phyloP scores from a whole-genome alignment of 2,113 vertebrate genomes.

The Meriones unguiculatus region DNA sequence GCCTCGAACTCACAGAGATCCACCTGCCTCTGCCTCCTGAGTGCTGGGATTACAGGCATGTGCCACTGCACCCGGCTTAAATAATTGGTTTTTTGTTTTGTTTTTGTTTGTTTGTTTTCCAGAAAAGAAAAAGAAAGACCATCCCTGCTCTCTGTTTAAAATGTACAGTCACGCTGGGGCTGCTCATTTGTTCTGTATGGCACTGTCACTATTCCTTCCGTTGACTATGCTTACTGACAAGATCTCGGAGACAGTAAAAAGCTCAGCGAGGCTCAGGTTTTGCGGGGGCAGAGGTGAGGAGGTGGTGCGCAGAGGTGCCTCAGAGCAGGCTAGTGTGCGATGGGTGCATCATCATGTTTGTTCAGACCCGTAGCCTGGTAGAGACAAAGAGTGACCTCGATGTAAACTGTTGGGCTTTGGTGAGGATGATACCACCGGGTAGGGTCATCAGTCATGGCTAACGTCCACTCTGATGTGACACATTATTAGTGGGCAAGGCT shows the following conservation, averaged over 20 bases:
- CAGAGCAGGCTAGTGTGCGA: no score
- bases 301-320: neutral
- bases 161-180: neutral
- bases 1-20: no score
- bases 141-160: neutral
- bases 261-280: neutral
- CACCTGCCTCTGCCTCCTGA: no score
- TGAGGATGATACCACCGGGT: neutral
- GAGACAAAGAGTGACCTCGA: neutral
- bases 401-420: neutral
- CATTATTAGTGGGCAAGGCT: neutral
- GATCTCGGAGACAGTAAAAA: neutral
- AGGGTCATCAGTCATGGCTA: neutral
- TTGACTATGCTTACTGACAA: neutral
- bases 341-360: neutral
- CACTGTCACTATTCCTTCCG: neutral
- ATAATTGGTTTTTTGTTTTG: no score
- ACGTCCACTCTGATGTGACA: neutral
- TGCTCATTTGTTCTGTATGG: conserved; percentile 9
- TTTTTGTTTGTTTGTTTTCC: neutral
- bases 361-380: neutral
- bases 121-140: neutral
- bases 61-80: no score
- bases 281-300: neutral
- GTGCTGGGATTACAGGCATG: no score